Conservation (phyloP, 1,140 invertebrate genomes). For the Steinernema khuongi region DNA sequence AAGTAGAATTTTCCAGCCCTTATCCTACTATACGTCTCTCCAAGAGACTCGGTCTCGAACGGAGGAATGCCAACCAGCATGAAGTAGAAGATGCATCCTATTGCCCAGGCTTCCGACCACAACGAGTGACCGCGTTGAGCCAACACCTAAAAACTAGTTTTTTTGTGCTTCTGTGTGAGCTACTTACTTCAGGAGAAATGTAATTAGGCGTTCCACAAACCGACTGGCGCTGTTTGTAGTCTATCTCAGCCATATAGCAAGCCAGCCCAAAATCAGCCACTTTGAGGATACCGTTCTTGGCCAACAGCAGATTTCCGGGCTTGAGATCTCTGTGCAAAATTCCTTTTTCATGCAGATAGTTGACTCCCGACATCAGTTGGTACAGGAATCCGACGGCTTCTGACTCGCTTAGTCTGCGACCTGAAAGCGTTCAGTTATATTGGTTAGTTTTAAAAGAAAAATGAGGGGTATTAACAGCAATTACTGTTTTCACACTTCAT, state of each 20-base stretch:
- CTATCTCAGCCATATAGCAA: not conserved
- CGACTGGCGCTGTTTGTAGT: not conserved
- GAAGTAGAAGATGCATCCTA: slow-evolving; percentile 92
- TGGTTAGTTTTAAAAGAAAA: not conserved
- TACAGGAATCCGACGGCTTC: slow-evolving; percentile 1
- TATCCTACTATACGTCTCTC: not conserved
- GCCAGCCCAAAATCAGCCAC: slow-evolving; percentile 2
- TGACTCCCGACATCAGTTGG: slow-evolving; percentile 13
- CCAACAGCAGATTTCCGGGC: not conserved
- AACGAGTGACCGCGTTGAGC: slow-evolving; percentile 81
- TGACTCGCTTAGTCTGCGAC: not conserved
- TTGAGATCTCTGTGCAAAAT: slow-evolving; percentile 15
- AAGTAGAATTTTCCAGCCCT: not conserved
- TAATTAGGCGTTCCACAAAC: slow-evolving; percentile 9
- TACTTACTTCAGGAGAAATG: not conserved
- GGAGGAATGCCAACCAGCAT: slow-evolving; percentile 72
- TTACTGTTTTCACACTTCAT: no score
- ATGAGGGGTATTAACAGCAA: not conserved
- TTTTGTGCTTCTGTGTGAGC: not conserved
- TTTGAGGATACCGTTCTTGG: not conserved
- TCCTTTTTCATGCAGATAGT: slow-evolving; percentile 3
- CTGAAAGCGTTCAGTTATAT: not conserved
- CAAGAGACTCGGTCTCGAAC: slow-evolving; percentile 59
- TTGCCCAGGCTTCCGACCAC: slow-evolving; percentile 90
- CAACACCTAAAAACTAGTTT: slow-evolving; percentile 24